Percentiles rank a stretch among this genome's conserved stretches.
phyloP scores from a whole-genome alignment of 2,888 invertebrate species.

The Agrypnus murinus region DNA sequence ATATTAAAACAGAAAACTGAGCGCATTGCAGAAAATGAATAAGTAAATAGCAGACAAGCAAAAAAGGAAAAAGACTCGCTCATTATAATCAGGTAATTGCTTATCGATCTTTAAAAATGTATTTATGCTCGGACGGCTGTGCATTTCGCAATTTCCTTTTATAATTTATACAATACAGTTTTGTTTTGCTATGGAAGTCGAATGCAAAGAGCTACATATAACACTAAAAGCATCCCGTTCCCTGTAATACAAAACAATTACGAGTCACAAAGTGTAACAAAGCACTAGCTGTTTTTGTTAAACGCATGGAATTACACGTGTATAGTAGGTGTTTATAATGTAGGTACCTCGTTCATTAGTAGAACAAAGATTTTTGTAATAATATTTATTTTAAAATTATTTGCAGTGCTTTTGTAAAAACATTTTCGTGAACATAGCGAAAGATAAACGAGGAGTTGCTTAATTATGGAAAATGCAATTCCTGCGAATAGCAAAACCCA shows the following conservation, averaged over 20 bases:
- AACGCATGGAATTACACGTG: neutral
- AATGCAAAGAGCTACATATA: neutral
- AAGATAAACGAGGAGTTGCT: too few relatives aligned
- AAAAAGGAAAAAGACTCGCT: too few relatives aligned
- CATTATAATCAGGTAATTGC: neutral
- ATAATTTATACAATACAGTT: conserved; percentile 8
- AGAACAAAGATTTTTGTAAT: too few relatives aligned
- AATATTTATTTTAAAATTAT: too few relatives aligned
- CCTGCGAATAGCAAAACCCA: too few relatives aligned
- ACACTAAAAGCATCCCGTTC: neutral
- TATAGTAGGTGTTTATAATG: neutral
- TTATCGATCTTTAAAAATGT: neutral
- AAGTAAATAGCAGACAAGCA: too few relatives aligned
- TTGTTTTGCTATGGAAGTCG: neutral
- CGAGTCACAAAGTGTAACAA: conserved; percentile 1
- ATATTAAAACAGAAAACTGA: neutral
- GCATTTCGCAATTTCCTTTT: conserved; percentile 13
- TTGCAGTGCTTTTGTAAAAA: too few relatives aligned
- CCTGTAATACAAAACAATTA: neutral
- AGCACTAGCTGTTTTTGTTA: neutral
- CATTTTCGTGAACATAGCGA: too few relatives aligned
- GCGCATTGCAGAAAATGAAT: too few relatives aligned
- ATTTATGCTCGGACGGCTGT: neutral
- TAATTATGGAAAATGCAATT: too few relatives aligned
- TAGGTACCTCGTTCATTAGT: too few relatives aligned